A percentile compares a stretch with the other conserved stretches of the same genome.
phyloP scores from a whole-genome alignment of 2,888 invertebrate genomes.

The Rhagonycha fulva region DNA sequence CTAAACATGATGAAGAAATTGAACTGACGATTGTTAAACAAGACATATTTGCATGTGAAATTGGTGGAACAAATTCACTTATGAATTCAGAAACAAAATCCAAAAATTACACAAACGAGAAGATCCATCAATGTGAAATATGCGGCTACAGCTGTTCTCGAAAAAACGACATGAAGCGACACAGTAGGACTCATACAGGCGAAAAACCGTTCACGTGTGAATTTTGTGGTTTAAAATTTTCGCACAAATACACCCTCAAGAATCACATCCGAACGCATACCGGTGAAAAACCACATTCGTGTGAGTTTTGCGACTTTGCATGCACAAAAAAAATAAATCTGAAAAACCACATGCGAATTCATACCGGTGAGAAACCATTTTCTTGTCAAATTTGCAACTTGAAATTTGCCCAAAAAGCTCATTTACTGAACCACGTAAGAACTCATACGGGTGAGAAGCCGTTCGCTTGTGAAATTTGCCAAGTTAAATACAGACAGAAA shows the following conservation, averaged over 20 bases:
- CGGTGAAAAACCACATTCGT: neutral
- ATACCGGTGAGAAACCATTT: neutral
- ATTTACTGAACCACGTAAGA: neutral
- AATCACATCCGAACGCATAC: neutral
- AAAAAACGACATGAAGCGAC: neutral
- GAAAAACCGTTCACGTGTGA: neutral
- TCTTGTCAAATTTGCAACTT: neutral
- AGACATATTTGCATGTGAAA: neutral
- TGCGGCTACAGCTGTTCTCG: neutral
- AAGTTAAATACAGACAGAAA: neutral
- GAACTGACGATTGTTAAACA: neutral
- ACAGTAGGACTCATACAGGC: neutral
- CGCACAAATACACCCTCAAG: neutral
- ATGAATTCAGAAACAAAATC: neutral
- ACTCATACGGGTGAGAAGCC: neutral
- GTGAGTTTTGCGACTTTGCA: neutral
- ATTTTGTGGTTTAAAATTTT: neutral
- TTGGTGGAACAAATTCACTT: neutral
- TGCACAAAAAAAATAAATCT: neutral
- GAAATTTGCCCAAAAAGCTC: neutral
- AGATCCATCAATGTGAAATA: neutral
- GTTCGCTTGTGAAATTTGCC: neutral
- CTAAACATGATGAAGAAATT: neutral
- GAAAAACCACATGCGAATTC: neutral
- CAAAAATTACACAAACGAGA: neutral